Evolutionary conservation across 2,113 vertebrate genomes (phyloP), one percentile per base, ranked within the genome.

Genomic region (Brachionichthys hirsutus): DNA sequence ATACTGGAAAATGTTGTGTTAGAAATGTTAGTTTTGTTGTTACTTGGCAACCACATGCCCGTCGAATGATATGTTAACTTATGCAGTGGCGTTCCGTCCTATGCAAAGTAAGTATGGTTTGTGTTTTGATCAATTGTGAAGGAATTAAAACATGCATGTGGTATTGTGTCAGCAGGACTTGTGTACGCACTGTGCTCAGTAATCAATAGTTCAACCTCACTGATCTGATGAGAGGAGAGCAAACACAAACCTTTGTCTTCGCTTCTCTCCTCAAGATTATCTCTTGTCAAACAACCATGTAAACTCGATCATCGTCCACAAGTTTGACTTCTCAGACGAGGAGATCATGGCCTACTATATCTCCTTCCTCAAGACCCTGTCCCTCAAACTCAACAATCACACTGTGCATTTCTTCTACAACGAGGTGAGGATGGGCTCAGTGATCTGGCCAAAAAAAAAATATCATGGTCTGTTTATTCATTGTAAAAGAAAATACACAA

Each of bases 331-430:
- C 81, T 99, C 97, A 0, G 97, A 99, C 17, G 97, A 99, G 70
- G 97, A 99, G 88, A 98, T 99, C 54, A 98, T 99, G 97, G 97
- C 97, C 0, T 99, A 99, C 83, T 99, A 99, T 17, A 97, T 99
- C 85, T 99, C 95, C 6, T 99, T 99, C 87, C 87, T 99, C 83
- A 99, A 99, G 90, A 99, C 97, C 0, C 93, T 99, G 77, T 99
- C 97, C 0, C 87, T 99, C 58, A 99, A 98, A 62, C 95, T 99
- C 68, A 99, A 99, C 88, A 98, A 93, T 85, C 97, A 99, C 80
- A 99, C 97, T 0, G 97, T 99, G 18, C 97, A 98, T 84, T 99
- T 99, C 88, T 99, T 99, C 86, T 99, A 98, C 83, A 99, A 99
- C 3, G 97, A 98, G 95, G 97, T 99, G 72, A 94, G 94, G 82